Conservation (phyloP, 1,140 invertebrate genomes). For the Helicoverpa zea region DNA sequence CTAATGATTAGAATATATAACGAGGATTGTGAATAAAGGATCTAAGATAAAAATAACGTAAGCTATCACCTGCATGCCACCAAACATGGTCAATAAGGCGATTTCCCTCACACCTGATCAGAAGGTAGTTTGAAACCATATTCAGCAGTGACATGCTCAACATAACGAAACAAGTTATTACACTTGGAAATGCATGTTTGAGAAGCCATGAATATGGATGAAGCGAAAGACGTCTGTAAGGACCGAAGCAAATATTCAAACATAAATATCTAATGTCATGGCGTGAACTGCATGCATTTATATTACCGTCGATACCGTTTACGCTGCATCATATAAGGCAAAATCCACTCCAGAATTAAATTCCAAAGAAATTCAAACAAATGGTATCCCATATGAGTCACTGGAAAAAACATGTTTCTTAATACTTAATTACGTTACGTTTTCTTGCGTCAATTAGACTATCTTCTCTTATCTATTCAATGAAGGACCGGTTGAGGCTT, state of each 20-base stretch:
- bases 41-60: too few relatives aligned
- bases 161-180: conserved; percentile 33
- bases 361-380: neutral
- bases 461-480: conserved; percentile 41
- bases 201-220: conserved; percentile 28
- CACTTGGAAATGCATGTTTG: conserved; percentile 32
- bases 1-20: neutral
- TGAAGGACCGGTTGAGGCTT: conserved; percentile 13
- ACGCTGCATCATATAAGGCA: conserved; percentile 9
- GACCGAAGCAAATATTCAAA: conserved; percentile 21
- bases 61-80: neutral
- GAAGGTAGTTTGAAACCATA: neutral
- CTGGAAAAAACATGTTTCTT: conserved; percentile 30
- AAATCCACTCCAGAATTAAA: neutral
- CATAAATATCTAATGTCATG: conserved; percentile 28
- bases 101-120: neutral
- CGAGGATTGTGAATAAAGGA: too few relatives aligned
- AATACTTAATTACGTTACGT: conserved; percentile 37
- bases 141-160: neutral
- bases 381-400: conserved; percentile 22
- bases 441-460: conserved; percentile 33
- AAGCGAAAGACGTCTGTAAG: conserved; percentile 19
- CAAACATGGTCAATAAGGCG: neutral
- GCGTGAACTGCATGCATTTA: conserved; percentile 27
- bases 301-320: conserved; percentile 24